phyloP scores from a whole-genome alignment of 2,888 invertebrate species.

The Cephalotes varians region DNA sequence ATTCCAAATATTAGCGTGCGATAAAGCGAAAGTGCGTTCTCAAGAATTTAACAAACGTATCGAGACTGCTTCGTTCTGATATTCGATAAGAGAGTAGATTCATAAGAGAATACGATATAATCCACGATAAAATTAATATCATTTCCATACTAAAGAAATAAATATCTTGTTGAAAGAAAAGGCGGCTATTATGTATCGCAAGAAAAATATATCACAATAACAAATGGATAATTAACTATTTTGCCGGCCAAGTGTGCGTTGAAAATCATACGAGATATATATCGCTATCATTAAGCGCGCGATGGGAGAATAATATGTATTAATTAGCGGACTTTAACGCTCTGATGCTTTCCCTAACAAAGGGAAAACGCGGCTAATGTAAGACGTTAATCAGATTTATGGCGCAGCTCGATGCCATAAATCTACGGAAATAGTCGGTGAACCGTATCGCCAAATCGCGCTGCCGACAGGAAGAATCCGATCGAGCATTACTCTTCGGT shows the following conservation, averaged over 20 bases:
- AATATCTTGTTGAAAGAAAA: neutral
- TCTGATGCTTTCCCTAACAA: constrained; percentile 49
- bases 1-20: constrained; percentile 31
- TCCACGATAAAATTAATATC: neutral
- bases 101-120: neutral
- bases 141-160: neutral
- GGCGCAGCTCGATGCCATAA: constrained; percentile 34
- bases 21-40: neutral
- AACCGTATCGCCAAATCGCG: constrained; percentile 70
- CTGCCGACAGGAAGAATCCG: constrained; percentile 74
- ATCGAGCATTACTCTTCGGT: constrained; percentile 73
- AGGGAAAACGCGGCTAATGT: constrained; percentile 44
- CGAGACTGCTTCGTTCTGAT: neutral
- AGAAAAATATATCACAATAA: neutral
- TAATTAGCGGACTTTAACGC: constrained; percentile 45
- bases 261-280: constrained; percentile 13
- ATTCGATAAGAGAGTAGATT: neutral
- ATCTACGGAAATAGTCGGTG: constrained; percentile 45
- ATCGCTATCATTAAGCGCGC: constrained; percentile 23
- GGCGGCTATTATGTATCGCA: neutral
- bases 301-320: constrained; percentile 31
- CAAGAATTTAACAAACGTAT: neutral
- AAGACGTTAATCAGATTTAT: constrained; percentile 50
- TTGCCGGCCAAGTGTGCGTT: neutral
- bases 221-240: constrained; percentile 1